Evolutionary conservation across 2,888 invertebrate genomes (phyloP), one percentile per base, ranked within the genome.

Genomic region (Acrobasis repandana): DNA sequence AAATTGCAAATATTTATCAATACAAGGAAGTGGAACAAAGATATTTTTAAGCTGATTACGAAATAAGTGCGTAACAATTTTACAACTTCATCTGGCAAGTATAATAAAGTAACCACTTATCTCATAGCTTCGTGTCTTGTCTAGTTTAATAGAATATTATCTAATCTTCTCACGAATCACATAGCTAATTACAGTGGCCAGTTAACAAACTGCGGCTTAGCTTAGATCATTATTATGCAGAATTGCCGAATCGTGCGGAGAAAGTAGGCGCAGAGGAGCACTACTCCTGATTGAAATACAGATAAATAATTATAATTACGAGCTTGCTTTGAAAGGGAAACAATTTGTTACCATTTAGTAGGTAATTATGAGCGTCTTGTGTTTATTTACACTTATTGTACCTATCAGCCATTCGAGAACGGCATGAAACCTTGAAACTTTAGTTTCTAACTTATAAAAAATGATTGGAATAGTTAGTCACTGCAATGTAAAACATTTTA

Each of bases 221-320:
- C 49, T 60, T 36, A 62, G 54, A 48, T 63, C 58, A 59, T 62
- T 60, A 61, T 63, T 48, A 61, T 63, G 60, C 61, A 58, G 33
- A 62, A 68, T 63, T 61, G 61, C 61, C 67, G 54, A 72, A 70
- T 72, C 70, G 72, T 72, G 72, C 58, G 51, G 73, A 70, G 75
- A 76, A 73, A 76, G 73, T 67, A 51, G 33, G 36, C 14, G 50
- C 16, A 58, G 50, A 38, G 38, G 34, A 49, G 36, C 20, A 57
- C n/a, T 58, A 28, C 9, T 43, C 4, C 11, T 38, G 18, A 38
- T 14, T 20, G 9, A 36, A 56, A 38, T 43, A 11, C 36, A 36
- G 15, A 15, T 54, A 36, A 18, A 10, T 54, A 38, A 36, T 34
- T 18, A 4, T 54, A 36, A 54, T 54, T 33, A 38, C 15, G 9